Conservation (phyloP, 2,888 invertebrate genomes). For the Torymus texanus region DNA sequence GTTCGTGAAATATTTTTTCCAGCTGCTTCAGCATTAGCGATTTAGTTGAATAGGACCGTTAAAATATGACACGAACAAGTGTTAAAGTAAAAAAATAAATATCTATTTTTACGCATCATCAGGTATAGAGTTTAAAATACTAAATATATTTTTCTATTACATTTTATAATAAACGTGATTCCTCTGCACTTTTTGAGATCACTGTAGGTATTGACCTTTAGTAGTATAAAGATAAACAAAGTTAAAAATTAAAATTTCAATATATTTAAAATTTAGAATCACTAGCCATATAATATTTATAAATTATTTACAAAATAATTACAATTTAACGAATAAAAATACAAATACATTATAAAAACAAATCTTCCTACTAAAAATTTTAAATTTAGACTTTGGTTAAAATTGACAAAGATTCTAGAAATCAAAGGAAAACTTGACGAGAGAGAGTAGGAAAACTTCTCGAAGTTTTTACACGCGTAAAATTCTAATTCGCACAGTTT, state of each 20-base stretch:
- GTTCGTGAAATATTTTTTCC: too few relatives aligned
- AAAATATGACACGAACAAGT: background rate
- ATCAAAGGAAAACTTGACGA: too few relatives aligned
- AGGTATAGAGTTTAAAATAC: background rate
- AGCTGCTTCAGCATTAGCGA: too few relatives aligned
- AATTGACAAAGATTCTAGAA: too few relatives aligned
- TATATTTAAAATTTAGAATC: background rate
- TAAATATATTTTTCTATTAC: conserved; percentile 9
- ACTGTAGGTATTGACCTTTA: conserved; percentile 4
- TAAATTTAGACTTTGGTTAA: too few relatives aligned
- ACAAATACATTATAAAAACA: too few relatives aligned
- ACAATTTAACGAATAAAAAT: background rate
- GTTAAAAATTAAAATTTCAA: too few relatives aligned
- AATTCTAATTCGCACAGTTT: conserved; percentile 21
- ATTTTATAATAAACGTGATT: conserved; percentile 4
- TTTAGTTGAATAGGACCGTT: too few relatives aligned
- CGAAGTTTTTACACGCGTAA: background rate
- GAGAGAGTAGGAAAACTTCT: background rate
- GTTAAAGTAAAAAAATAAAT: conserved; percentile 3
- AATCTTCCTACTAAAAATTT: too few relatives aligned
- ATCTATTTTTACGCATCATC: background rate
- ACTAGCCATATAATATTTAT: conserved; percentile 3
- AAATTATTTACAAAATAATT: background rate
- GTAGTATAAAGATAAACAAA: background rate
- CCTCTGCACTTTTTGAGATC: conserved; percentile 24